A percentile compares a stretch with the other conserved stretches of the same genome.
Conservation (phyloP, 2,888 invertebrate genomes). For the Blastobasis lacticolella region DNA sequence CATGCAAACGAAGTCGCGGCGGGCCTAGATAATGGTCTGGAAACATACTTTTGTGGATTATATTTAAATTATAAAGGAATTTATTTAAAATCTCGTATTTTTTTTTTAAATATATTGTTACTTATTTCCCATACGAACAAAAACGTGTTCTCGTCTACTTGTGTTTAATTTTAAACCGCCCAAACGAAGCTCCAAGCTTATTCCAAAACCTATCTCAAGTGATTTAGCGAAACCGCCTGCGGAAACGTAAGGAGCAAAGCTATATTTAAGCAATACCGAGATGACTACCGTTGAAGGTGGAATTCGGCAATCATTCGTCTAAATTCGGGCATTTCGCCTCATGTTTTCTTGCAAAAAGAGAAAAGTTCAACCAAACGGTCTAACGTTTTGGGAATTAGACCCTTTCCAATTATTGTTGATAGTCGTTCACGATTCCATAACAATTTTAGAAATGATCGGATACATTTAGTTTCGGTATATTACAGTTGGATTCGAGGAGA, state of each 20-base stretch:
- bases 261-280: slow-evolving; percentile 40
- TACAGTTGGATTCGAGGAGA: neutral
- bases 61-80: neutral
- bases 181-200: neutral
- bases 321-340: too few species aligned
- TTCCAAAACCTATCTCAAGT: neutral
- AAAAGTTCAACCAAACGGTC: slow-evolving; percentile 11
- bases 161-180: neutral
- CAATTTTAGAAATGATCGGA: neutral
- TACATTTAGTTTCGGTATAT: neutral
- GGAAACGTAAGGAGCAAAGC: slow-evolving; percentile 42
- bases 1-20: too few species aligned
- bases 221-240: slow-evolving; percentile 35
- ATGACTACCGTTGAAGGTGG: slow-evolving; percentile 39
- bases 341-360: too few species aligned
- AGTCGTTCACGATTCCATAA: neutral
- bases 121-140: neutral
- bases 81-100: neutral
- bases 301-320: slow-evolving; percentile 12
- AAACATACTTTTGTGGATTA: too few species aligned
- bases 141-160: neutral
- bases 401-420: slow-evolving; percentile 20
- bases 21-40: too few species aligned
- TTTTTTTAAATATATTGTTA: too few species aligned
- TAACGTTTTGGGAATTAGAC: slow-evolving; percentile 23